Percentiles rank a stretch among this genome's conserved stretches.
phyloP scores from a whole-genome alignment of 2,113 vertebrate genomes.

The Miniopterus natalensis region DNA sequence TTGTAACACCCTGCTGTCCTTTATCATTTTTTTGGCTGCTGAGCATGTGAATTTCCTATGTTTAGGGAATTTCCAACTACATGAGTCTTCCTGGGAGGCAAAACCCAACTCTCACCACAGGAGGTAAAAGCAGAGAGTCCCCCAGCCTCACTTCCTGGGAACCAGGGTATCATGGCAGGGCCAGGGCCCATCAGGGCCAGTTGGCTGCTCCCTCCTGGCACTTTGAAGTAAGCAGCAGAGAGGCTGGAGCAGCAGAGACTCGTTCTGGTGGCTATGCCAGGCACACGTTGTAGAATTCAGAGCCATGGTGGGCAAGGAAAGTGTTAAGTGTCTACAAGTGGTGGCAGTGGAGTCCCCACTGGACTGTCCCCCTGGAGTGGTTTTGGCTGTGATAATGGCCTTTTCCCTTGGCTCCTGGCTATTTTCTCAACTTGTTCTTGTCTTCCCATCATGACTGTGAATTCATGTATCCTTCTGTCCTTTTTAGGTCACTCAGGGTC shows the following conservation, averaged over 20 bases:
- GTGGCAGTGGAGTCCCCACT: not conserved
- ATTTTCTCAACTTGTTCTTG: not conserved
- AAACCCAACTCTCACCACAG: not conserved
- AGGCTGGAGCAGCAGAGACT: not conserved
- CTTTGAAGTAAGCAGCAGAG: not conserved
- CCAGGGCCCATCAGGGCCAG: not conserved
- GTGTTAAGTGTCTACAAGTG: not conserved
- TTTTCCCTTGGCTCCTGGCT: not conserved
- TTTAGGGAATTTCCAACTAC: not conserved
- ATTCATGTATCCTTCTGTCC: not conserved
- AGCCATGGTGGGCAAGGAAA: not conserved
- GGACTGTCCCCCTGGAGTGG: not conserved
- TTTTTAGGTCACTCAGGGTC: not conserved
- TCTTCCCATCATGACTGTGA: not conserved
- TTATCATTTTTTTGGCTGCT: slow-evolving; percentile 15
- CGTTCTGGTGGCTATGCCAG: not conserved
- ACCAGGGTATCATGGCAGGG: too few relatives aligned
- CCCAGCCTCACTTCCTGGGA: not conserved
- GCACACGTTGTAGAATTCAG: not conserved
- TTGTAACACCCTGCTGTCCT: slow-evolving; percentile 19
- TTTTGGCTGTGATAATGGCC: not conserved
- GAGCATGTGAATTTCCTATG: slow-evolving; percentile 16
- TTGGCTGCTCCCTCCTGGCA: not conserved
- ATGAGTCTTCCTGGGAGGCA: not conserved
- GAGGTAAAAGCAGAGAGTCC: not conserved